Evolutionary conservation across 2,797 vertebrate genomes (phyloP).

Genomic region (Neosilurus mollespiculum): DNA sequence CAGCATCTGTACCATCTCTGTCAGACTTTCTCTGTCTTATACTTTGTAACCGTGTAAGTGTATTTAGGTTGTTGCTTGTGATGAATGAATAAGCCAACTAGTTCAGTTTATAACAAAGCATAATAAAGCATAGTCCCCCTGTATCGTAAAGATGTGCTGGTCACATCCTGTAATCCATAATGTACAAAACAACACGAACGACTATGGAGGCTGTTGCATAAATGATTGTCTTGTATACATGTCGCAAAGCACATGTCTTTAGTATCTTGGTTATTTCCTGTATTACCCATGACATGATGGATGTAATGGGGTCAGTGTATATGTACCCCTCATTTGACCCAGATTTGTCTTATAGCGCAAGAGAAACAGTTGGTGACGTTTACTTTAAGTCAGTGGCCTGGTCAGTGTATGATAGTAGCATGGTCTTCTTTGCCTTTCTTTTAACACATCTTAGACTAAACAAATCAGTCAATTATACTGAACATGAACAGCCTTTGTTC

Average conservation of each 20-base stretch:
- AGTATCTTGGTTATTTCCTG: constrained; percentile 15
- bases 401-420: constrained; percentile 14
- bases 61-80: background rate
- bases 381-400: constrained; percentile 37
- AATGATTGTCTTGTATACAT: background rate
- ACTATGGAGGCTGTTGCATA: background rate
- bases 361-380: constrained; percentile 44
- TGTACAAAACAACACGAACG: background rate
- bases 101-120: background rate
- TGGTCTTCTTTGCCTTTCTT: background rate
- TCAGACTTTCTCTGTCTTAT: background rate
- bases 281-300: constrained; percentile 27
- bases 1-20: background rate
- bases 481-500: background rate
- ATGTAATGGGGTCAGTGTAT: constrained; percentile 20
- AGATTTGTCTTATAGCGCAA: constrained; percentile 33
- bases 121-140: background rate
- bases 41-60: background rate
- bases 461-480: background rate
- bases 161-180: background rate
- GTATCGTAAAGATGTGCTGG: background rate
- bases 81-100: background rate
- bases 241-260: background rate
- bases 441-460: background rate
- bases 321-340: constrained; percentile 27